phyloP scores from a whole-genome alignment of 2,113 vertebrate species.

The Eleginops maclovinus region DNA sequence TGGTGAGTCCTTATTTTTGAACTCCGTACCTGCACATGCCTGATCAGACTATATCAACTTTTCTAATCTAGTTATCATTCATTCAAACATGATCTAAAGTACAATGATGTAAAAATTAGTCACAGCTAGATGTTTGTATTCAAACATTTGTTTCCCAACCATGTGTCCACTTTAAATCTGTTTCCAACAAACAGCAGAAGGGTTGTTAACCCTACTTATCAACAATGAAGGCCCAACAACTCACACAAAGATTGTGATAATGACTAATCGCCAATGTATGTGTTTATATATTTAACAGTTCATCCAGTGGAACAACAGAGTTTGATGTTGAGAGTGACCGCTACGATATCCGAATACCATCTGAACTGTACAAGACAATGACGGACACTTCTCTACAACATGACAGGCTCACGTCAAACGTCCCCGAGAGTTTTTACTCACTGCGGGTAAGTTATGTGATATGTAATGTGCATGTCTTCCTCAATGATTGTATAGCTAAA shows the following conservation, averaged over 20 bases:
- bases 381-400: constrained; percentile 82
- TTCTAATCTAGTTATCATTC: not conserved
- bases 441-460: constrained; percentile 80
- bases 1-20: too few relatives aligned
- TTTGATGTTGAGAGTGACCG: constrained; percentile 92
- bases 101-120: not conserved
- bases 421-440: constrained; percentile 89
- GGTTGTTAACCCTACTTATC: not conserved
- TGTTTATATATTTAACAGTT: constrained; percentile 77
- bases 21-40: too few relatives aligned
- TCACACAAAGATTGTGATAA: too few relatives aligned
- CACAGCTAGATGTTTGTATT: not conserved
- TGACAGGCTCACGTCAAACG: constrained; percentile 82
- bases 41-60: too few relatives aligned
- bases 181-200: not conserved
- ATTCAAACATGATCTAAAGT: not conserved
- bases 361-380: constrained; percentile 83
- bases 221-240: not conserved
- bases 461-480: not conserved
- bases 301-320: constrained; percentile 84
- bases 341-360: constrained; percentile 93
- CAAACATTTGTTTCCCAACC: not conserved
- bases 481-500: not conserved
- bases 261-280: not conserved
- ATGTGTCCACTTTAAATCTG: not conserved